Percentiles rank a stretch among this genome's conserved stretches.
Conservation (phyloP, 2,888 invertebrate species). For the Protula sp. region DNA sequence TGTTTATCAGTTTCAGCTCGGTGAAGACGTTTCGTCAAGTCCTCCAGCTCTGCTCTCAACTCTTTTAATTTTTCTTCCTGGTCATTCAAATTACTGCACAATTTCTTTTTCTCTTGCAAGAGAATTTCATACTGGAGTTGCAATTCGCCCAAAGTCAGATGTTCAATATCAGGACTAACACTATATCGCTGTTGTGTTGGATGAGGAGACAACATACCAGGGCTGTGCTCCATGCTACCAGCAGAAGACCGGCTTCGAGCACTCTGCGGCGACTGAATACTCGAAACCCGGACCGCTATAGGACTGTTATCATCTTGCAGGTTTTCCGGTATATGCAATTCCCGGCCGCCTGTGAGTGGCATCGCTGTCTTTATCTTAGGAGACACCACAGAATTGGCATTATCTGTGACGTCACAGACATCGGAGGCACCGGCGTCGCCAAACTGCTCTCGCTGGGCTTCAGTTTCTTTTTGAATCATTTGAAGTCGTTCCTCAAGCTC, state of each 20-base stretch:
- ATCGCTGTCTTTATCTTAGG: background rate
- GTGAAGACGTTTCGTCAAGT: background rate
- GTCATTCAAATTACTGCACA: constrained; percentile 9
- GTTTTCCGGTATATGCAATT: no score
- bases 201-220: no score
- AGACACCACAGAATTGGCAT: background rate
- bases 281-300: background rate
- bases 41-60: background rate
- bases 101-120: constrained; percentile 10
- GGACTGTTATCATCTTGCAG: background rate
- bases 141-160: constrained; percentile 6
- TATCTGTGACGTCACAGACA: background rate
- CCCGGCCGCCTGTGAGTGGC: no score
- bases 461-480: constrained; percentile 6
- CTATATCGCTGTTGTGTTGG: no score
- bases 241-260: background rate
- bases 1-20: no score
- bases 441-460: background rate
- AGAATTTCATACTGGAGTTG: constrained; percentile 12
- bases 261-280: background rate
- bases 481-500: constrained; percentile 7
- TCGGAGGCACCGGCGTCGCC: background rate
- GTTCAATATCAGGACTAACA: background rate
- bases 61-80: background rate
- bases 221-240: background rate